phyloP scores from a whole-genome alignment of 2,888 invertebrate genomes.

The Catotricha subobsoleta region DNA sequence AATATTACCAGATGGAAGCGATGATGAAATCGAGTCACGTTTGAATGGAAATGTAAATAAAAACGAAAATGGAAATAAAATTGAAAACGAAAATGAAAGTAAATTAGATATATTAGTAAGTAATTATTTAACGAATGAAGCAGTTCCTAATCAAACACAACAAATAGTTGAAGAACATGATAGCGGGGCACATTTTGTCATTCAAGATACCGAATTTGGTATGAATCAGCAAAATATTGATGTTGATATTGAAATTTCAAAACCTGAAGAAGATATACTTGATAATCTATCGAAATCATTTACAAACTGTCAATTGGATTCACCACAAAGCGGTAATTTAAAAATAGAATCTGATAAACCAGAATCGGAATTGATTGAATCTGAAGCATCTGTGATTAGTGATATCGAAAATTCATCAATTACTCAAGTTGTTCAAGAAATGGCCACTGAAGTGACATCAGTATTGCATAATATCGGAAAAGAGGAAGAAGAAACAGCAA shows the following conservation, averaged over 20 bases:
- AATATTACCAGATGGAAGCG: conserved; percentile 16
- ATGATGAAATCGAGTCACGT: conserved; percentile 1
- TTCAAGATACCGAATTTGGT: conserved; percentile 6
- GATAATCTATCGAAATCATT: neutral
- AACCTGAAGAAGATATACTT: neutral
- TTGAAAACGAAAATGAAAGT: too few relatives aligned
- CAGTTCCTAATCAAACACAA: neutral
- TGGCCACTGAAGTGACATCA: conserved; percentile 1
- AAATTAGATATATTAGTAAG: too few relatives aligned
- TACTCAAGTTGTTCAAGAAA: conserved; percentile 5
- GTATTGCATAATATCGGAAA: neutral
- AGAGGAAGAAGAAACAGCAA: too few relatives aligned
- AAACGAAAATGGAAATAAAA: neutral
- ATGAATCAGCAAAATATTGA: neutral
- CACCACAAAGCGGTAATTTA: neutral
- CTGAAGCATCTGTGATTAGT: neutral
- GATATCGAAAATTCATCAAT: neutral
- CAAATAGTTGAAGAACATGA: neutral
- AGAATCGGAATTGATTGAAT: conserved; percentile 4
- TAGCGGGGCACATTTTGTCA: neutral
- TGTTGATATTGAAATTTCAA: neutral
- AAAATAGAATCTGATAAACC: conserved; percentile 6
- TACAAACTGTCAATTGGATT: neutral
- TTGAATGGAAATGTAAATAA: neutral
- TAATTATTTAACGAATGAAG: neutral